phyloP scores from a whole-genome alignment of 2,888 invertebrate genomes.

The Heliconius cydno region DNA sequence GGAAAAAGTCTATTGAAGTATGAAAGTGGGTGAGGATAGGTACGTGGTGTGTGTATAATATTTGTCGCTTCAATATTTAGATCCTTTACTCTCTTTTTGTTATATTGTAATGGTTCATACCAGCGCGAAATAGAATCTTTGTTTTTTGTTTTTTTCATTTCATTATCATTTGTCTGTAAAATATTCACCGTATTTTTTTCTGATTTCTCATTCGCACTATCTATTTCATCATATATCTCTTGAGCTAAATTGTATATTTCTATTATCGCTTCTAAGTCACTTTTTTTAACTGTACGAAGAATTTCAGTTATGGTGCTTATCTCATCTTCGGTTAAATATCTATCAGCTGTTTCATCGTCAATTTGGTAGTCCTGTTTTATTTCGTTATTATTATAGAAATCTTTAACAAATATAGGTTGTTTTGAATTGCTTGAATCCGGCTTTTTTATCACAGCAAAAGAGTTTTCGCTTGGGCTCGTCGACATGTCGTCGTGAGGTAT shows the following conservation, averaged over 20 bases:
- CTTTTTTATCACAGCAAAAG: slow-evolving; percentile 46
- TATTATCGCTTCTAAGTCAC: slow-evolving; percentile 73
- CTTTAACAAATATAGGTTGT: slow-evolving; percentile 41
- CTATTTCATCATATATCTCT: slow-evolving; percentile 73
- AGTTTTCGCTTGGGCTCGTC: slow-evolving; percentile 48
- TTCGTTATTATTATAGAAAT: slow-evolving; percentile 38
- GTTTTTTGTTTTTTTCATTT: slow-evolving; percentile 32
- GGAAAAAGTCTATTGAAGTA: slow-evolving; percentile 55
- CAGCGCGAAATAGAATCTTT: slow-evolving; percentile 56
- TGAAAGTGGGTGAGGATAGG: slow-evolving; percentile 43
- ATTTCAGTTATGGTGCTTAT: slow-evolving; percentile 66
- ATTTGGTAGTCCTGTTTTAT: slow-evolving; percentile 33
- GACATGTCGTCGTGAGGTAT: slow-evolving; percentile 42
- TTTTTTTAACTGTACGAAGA: slow-evolving; percentile 69
- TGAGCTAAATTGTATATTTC: slow-evolving; percentile 76
- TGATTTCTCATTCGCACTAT: slow-evolving; percentile 53
- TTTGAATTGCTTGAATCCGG: slow-evolving; percentile 28
- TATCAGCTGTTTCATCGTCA: slow-evolving; percentile 53
- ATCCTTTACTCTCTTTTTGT: slow-evolving; percentile 51
- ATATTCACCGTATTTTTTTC: slow-evolving; percentile 49
- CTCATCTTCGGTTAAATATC: slow-evolving; percentile 69
- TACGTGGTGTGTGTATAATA: slow-evolving; percentile 43
- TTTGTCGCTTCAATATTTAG: slow-evolving; percentile 51
- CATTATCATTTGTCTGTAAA: slow-evolving; percentile 29
- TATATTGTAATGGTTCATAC: slow-evolving; percentile 59